These are phyloP conservation scores for Agrochola lota DNA, from an alignment of 2,888 invertebrate genomes.

Conservation along the genomic window DNA sequence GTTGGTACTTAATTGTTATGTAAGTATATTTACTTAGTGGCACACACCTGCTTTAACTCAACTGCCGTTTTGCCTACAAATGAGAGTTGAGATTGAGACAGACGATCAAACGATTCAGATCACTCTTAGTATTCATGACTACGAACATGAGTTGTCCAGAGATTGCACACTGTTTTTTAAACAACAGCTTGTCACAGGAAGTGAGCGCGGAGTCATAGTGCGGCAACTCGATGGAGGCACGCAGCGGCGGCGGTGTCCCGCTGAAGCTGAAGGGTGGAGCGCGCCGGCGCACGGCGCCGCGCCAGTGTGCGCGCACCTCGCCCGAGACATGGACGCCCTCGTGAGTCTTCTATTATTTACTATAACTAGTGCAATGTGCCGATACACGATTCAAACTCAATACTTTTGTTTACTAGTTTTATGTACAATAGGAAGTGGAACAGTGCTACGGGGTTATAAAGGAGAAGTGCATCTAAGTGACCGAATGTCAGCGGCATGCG, in stretches of 20 bases:
- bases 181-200: slow-evolving; percentile 50
- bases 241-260: background rate
- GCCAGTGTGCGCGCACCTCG: slow-evolving; percentile 57
- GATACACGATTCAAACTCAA: background rate
- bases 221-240: slow-evolving; percentile 23
- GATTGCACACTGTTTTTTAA: background rate
- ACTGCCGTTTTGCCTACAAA: slow-evolving; percentile 33
- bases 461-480: background rate
- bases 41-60: background rate
- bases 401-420: background rate
- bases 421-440: slow-evolving; percentile 13
- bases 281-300: slow-evolving; percentile 34
- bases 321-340: slow-evolving; percentile 62
- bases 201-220: slow-evolving; percentile 26
- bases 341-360: slow-evolving; percentile 54
- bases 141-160: background rate
- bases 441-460: background rate
- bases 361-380: slow-evolving; percentile 12
- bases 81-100: slow-evolving; percentile 22
- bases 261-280: slow-evolving; percentile 44
- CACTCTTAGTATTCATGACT: slow-evolving; percentile 28
- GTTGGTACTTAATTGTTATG: slow-evolving; percentile 8
- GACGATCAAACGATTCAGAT: slow-evolving; percentile 18
- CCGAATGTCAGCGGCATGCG: background rate
- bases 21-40: background rate